Percentiles rank a stretch among this genome's conserved stretches.
These are phyloP conservation scores for Caenorhabditis japonica DNA, from an alignment of 2,888 invertebrate species.

Conservation along the genomic window DNA sequence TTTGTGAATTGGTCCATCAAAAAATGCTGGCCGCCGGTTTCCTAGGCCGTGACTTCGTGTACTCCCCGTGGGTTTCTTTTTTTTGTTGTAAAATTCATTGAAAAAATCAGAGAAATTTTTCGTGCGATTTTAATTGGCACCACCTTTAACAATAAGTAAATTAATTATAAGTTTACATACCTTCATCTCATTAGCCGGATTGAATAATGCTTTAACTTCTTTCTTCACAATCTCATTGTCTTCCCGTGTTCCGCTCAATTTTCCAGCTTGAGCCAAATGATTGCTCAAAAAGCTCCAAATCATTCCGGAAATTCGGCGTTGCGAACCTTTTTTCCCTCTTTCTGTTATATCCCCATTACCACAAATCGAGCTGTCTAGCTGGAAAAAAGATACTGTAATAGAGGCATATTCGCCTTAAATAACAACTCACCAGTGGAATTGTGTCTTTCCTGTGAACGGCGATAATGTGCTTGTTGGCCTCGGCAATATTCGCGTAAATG, in stretches of 20 bases:
- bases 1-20: no score
- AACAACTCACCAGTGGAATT: constrained; percentile 12
- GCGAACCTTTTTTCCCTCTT: background rate
- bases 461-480: constrained; percentile 1
- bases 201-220: background rate
- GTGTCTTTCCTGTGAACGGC: constrained; percentile 1
- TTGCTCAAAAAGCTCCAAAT: constrained; percentile 19
- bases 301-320: constrained; percentile 22
- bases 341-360: constrained; percentile 1
- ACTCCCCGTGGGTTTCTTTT: no score
- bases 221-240: background rate
- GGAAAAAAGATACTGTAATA: background rate
- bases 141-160: no score
- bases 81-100: background rate
- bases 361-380: constrained; percentile 11
- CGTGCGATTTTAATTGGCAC: no score
- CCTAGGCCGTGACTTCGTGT: no score
- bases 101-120: no score
- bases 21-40: no score
- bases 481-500: background rate
- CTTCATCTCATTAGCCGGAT: background rate
- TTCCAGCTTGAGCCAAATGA: background rate
- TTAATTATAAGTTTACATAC: no score
- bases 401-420: background rate
- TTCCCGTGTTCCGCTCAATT: background rate